phyloP scores from a whole-genome alignment of 2,888 invertebrate genomes.

The Bruchidius siliquastri region DNA sequence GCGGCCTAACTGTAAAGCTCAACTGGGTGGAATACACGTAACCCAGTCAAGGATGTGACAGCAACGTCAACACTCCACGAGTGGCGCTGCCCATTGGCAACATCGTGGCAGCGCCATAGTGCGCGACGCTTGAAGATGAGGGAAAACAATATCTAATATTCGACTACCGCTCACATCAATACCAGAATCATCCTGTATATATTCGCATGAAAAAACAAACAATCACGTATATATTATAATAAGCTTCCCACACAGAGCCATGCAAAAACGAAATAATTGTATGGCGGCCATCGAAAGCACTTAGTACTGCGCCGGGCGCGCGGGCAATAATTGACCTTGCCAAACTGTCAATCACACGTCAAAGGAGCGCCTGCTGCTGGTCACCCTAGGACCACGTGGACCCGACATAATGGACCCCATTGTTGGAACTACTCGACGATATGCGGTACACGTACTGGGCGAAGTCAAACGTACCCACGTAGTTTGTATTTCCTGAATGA shows the following conservation, averaged over 20 bases:
- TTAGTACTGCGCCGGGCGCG: constrained; percentile 22
- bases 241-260: constrained; percentile 2
- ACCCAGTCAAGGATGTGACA: too few relatives aligned
- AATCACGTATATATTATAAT: neutral
- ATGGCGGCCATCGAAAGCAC: constrained; percentile 32
- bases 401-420: neutral
- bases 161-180: neutral
- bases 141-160: too few relatives aligned
- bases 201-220: neutral
- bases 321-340: constrained; percentile 20
- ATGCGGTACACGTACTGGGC: neutral
- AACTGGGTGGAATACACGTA: too few relatives aligned
- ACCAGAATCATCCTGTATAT: neutral
- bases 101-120: too few relatives aligned
- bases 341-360: constrained; percentile 29
- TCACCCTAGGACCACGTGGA: neutral
- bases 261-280: constrained; percentile 33
- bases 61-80: too few relatives aligned
- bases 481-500: neutral
- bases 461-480: neutral
- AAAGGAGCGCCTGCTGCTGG: constrained; percentile 14
- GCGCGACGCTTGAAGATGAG: too few relatives aligned
- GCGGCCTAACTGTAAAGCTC: too few relatives aligned
- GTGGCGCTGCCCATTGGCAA: too few relatives aligned
- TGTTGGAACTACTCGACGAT: neutral